Base-by-base conservation (phyloP, 2,113 vertebrate species). In the Electrona antarctica region DNA sequence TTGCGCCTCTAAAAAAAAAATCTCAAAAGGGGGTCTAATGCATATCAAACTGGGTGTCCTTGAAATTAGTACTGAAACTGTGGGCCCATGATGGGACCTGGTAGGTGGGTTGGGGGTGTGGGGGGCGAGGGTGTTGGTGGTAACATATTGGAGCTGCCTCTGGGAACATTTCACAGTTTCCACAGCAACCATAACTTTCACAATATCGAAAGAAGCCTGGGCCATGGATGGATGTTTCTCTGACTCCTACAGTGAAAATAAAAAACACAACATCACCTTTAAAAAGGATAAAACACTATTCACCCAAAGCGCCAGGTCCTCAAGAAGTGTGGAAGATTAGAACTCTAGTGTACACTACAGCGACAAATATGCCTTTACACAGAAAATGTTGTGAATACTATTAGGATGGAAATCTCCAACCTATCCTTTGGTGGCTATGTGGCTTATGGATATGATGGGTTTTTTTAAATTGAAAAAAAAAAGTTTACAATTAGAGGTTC, bases 131-230 rank as follows among this genome's bases (percentile, higher is more conserved):
- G 54, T 7, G 54, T 12, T 14, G 63, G 56, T 4, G 41, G 58
- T 73, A 82, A 81, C 71, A 83, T 84, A 78, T 72, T 6, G n/a
- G 3, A 80, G 72, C 13, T 71, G 79, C 71, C 76, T 83, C 29
- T 80, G 81, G 81, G 68, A 72, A 73, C 67, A 60, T 62, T 71
- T 88, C 55, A 78, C 85, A 50, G 90, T 91, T 90, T 91, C 89
- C 90, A 90, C 85, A 89, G 90, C 89, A 91, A 92, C 90, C 80
- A 46, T 69, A 70, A 76, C 54, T 76, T 70, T 73, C 21, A 9
- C 71, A 33, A 54, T 64, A 1, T 9, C 11, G 3, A 29, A 41
- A 49, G 41, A 28, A 55, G 57, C 28, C 12, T 7, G 45, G 45
- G 70, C 67, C 67, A 78, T 76, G 81, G 77, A 78, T 76, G 81